Evolutionary conservation across 2,113 vertebrate genomes (phyloP).

Genomic region (Propithecus coquereli): DNA sequence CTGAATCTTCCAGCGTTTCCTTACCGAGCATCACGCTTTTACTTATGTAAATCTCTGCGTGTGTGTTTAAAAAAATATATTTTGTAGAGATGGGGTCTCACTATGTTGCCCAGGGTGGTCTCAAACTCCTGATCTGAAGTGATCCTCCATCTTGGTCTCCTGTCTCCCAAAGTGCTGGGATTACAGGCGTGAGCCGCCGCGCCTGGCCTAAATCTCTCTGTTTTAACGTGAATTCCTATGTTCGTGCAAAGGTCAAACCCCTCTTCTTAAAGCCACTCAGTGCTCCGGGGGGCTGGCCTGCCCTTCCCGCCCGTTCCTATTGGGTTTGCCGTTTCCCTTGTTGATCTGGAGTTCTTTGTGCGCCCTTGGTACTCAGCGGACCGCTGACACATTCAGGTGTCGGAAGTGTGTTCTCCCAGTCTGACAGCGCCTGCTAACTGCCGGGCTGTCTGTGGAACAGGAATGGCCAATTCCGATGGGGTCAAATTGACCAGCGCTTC

Average conservation of each 20-base stretch:
- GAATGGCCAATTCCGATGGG: neutral
- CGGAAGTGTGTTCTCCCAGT: neutral
- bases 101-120: no score
- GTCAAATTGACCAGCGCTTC: rapidly evolving
- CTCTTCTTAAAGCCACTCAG: neutral
- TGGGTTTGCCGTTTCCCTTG: neutral
- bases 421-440: neutral
- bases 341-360: neutral
- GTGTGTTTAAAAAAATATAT: no score
- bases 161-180: no score
- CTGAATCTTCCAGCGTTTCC: no score
- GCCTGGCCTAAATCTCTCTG: neutral
- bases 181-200: no score
- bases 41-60: no score
- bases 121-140: no score
- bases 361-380: neutral
- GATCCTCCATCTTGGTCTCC: no score
- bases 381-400: rapidly evolving
- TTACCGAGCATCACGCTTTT: no score
- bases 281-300: neutral
- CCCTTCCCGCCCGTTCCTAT: neutral
- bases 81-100: no score
- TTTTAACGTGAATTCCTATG: neutral
- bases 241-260: neutral
- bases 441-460: neutral